These are phyloP conservation scores for Myrmecobius fasciatus DNA, from an alignment of 2,113 vertebrate species.

Conservation along the genomic window DNA sequence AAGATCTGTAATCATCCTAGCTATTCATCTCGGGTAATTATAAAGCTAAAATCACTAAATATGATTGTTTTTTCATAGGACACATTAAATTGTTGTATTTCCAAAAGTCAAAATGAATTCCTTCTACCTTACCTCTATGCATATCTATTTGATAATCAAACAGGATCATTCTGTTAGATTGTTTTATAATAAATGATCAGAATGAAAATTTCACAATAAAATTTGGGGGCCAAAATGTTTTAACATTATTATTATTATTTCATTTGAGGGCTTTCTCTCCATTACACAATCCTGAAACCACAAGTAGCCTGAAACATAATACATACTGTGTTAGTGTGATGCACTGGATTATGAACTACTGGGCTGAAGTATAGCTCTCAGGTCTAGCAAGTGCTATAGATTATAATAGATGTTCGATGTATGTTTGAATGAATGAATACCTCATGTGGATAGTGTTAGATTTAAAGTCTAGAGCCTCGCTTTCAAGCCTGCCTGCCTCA, in stretches of 20 bases:
- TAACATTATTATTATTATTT: conserved; percentile 54
- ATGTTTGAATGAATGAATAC: not conserved
- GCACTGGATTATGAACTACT: not conserved
- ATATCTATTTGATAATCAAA: conserved; percentile 70
- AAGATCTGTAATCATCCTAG: conserved; percentile 56
- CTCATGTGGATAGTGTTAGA: not conserved
- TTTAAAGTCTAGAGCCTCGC: not conserved
- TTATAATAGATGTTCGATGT: not conserved
- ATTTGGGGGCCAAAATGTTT: conserved; percentile 56
- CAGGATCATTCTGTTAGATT: conserved; percentile 35
- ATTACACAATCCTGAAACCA: not conserved
- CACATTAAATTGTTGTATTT: conserved; percentile 54
- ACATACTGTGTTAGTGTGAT: not conserved
- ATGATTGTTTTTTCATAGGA: conserved; percentile 60
- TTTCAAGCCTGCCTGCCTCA: not conserved
- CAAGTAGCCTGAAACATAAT: not conserved
- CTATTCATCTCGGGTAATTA: conserved; percentile 71
- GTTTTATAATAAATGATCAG: conserved; percentile 61
- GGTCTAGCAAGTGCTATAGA: not conserved
- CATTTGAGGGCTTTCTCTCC: conserved; percentile 34
- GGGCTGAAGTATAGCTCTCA: not conserved
- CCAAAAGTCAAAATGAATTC: conserved; percentile 55
- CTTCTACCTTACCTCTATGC: conserved; percentile 54
- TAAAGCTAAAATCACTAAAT: conserved; percentile 60
- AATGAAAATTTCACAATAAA: conserved; percentile 50